Base-by-base conservation (phyloP, 2,888 invertebrate species). In the Tridacna crocea region DNA sequence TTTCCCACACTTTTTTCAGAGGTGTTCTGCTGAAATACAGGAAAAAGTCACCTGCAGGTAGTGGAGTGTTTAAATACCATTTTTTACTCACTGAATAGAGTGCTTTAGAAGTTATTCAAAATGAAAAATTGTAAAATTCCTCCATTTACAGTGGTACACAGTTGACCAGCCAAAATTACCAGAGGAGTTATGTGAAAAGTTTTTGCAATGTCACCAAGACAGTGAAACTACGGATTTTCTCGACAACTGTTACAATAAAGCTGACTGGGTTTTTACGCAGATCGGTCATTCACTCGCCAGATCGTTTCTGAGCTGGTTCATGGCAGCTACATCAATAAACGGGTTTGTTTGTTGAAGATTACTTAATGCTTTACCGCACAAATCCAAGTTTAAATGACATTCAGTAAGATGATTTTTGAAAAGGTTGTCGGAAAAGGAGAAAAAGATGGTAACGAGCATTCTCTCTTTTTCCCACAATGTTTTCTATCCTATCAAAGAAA, bases 251-350 rank as follows among this genome's bases (percentile, higher is more conserved):
- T 96, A 96, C 87, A 96, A 97, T 88, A 97, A 97, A 94, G 97
- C 97, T 4, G 97, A 97, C 90, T 97, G 97, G 96, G 95, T 99
- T 79, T 96, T 98, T 95, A 96, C 97, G 46, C 98, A 99, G 95
- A 95, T 98, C 84, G 98, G 97, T 97, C 98, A 99, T 95, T 96
- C 97, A 58, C 91, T 99, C 58, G 97, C 97, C 22, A 97, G 97
- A 91, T 96, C 97, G n/a, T 95, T 99, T 61, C 96, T 99, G 26
- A 96, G 97, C 87, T 96, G 97, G 95, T 98, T 99, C 95, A 97
- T 99, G 97, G 97, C 98, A 48, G 97, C 97, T 94, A 99, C 99
- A 2, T 98, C 98, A 90, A 97, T 98, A 88, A 99, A 99, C 95
- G 99, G 99, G 96, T 98, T 95, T 72, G 27, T 46, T 46, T 2